Evolutionary conservation across 2,113 vertebrate genomes (phyloP).

Genomic region (Perca fluviatilis): DNA sequence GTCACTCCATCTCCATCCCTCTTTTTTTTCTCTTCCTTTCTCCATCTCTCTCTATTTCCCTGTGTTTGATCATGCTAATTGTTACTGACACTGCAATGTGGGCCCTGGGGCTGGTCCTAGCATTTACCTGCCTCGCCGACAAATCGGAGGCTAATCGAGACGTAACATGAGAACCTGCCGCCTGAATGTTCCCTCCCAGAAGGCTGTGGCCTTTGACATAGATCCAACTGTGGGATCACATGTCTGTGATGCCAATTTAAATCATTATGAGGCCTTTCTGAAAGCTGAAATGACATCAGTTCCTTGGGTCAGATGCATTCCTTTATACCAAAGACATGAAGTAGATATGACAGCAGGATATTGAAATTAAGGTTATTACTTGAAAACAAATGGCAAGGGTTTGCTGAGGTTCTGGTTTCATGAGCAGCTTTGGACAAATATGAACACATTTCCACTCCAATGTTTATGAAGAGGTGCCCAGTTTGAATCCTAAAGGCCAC

Average conservation of each 20-base stretch:
- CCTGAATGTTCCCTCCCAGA: conserved; percentile 15
- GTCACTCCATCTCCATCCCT: conserved; percentile 13
- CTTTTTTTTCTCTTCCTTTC: neutral
- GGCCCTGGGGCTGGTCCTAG: conserved; percentile 25
- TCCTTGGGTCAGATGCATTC: neutral
- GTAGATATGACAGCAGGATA: neutral
- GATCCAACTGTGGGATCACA: conserved; percentile 16
- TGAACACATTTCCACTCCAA: neutral
- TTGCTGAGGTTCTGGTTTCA: neutral
- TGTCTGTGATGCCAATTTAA: conserved; percentile 19
- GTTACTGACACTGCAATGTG: conserved; percentile 32
- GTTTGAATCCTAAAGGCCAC: neutral
- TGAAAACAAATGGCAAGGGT: neutral
- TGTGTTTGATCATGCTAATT: conserved; percentile 57
- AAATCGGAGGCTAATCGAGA: conserved; percentile 67
- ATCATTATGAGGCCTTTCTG: conserved; percentile 17
- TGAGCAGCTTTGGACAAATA: neutral
- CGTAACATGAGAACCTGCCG: conserved; percentile 38
- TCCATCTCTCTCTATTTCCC: conserved; percentile 27
- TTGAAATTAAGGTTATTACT: neutral
- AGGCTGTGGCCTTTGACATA: conserved; percentile 33
- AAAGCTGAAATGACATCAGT: conserved; percentile 12
- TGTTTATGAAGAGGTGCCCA: neutral
- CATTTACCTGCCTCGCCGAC: conserved; percentile 47
- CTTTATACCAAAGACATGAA: neutral